Percentiles rank a stretch among this genome's conserved stretches.
phyloP scores from a whole-genome alignment of 2,888 invertebrate species.

The Phortica okadai region DNA sequence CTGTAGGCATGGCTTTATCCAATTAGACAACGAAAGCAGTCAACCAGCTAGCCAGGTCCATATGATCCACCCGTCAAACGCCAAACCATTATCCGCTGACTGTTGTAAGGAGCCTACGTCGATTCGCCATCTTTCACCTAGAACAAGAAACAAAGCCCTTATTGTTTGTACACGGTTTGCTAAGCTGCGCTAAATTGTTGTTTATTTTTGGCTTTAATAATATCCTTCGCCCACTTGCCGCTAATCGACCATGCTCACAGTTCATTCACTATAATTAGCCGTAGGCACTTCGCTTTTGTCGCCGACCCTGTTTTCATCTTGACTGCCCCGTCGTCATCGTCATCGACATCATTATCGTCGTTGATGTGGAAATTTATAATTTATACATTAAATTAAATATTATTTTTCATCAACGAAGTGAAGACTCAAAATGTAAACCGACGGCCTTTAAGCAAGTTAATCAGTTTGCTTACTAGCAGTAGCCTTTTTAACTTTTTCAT shows the following conservation, averaged over 20 bases:
- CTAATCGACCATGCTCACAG: not conserved
- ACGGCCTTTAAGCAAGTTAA: not conserved
- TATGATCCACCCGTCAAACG: not conserved
- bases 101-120: slow-evolving; percentile 7
- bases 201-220: slow-evolving; percentile 68
- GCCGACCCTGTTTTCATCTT: not conserved
- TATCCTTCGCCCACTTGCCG: slow-evolving; percentile 6
- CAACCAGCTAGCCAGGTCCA: not conserved
- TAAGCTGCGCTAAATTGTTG: slow-evolving; percentile 69
- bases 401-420: not conserved
- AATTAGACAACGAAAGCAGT: slow-evolving; percentile 61
- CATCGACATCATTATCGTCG: not conserved
- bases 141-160: slow-evolving; percentile 58
- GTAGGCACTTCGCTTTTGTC: not conserved
- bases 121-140: not conserved
- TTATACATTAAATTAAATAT: not conserved
- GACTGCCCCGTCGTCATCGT: not conserved
- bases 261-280: not conserved
- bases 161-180: slow-evolving; percentile 40
- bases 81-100: not conserved
- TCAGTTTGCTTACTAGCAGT: not conserved
- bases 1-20: slow-evolving; percentile 42
- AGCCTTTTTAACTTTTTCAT: not conserved
- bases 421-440: not conserved
- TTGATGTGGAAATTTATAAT: not conserved